Base-by-base conservation (phyloP, 2,888 invertebrate genomes). In the Leptopilina myrica region DNA sequence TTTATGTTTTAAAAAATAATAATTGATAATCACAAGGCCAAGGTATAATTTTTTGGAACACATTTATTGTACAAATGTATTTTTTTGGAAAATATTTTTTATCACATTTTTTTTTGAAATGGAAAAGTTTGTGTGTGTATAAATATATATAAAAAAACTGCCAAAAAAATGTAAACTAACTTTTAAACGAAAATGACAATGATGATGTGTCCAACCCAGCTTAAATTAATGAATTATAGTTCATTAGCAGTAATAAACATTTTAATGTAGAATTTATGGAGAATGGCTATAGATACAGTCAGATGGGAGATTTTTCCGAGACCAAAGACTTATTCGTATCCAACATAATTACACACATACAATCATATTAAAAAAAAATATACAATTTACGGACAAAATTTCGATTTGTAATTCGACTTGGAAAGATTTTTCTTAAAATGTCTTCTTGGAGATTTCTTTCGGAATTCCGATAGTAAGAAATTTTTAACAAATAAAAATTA, bases 251-350 rank as follows among this genome's bases (percentile, higher is more conserved):
- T 12, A n/a, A 49, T 49, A 43, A 43, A 53, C 56, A n/a, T 73
- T 59, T 73, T 49, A 69, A 69, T 53, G 15, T 73, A 56, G 33
- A 56, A 59, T 73, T 73, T 73, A 56, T n/a, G 33, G 33, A 59
- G 9, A 53, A 11, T 11, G 53, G 9, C 73, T 56, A 20, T 20
- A n/a, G 40, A 5, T 26, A 26, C 87, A 86, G 86, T 83, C 83
- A 87, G 87, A 49, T 86, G 88, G 87, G 84, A 85, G 87, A 89
- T 87, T 87, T 88, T 89, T 89, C 88, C 87, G 90, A 90, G 90
- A 90, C 89, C 90, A 90, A 90, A 90, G 89, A 90, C 90, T 90
- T 89, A 88, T 88, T 86, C 85, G 85, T 86, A 87, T 85, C 11
- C 83, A 86, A 83, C 86, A 86, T 86, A 86, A 87, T 49, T 8